phyloP scores from a whole-genome alignment of 2,113 vertebrate genomes.

The Melanostigma gelatinosum region DNA sequence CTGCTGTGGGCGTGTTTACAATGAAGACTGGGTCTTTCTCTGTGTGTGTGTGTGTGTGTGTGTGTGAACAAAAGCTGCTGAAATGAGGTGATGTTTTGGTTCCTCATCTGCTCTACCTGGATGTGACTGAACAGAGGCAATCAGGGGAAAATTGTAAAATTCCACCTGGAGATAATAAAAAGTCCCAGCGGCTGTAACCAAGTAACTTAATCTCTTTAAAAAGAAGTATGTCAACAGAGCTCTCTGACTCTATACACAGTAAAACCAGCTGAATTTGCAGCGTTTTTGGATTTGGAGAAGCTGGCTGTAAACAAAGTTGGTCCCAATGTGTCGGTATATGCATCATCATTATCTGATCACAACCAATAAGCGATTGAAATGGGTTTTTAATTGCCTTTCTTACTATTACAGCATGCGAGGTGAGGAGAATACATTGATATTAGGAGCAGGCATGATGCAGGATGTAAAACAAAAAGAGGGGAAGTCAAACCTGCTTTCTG shows the following conservation, averaged over 20 bases:
- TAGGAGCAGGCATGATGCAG: background rate
- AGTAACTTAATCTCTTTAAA: slow-evolving; percentile 30
- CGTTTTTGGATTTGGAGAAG: background rate
- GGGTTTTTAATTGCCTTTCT: slow-evolving; percentile 21
- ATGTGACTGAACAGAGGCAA: slow-evolving; percentile 6
- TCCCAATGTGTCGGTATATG: background rate
- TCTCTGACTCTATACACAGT: background rate
- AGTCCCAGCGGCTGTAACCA: slow-evolving; percentile 22
- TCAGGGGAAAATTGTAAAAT: slow-evolving; percentile 5
- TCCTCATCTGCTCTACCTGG: background rate
- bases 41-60: background rate
- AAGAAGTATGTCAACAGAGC: background rate
- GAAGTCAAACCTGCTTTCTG: slow-evolving; percentile 12
- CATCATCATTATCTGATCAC: background rate
- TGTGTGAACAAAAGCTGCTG: slow-evolving; percentile 27
- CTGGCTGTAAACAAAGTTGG: background rate
- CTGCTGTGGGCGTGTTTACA: slow-evolving; percentile 19
- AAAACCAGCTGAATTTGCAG: background rate
- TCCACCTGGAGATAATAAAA: slow-evolving; percentile 13
- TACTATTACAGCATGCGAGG: background rate
- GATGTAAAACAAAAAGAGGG: slow-evolving; percentile 13
- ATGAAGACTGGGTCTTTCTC: slow-evolving; percentile 22
- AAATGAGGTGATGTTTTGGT: slow-evolving; percentile 29
- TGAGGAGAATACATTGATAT: background rate
- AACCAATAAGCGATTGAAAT: background rate